Evolutionary conservation across 2,888 invertebrate genomes (phyloP).

Genomic region (Heteropelma amictum): DNA sequence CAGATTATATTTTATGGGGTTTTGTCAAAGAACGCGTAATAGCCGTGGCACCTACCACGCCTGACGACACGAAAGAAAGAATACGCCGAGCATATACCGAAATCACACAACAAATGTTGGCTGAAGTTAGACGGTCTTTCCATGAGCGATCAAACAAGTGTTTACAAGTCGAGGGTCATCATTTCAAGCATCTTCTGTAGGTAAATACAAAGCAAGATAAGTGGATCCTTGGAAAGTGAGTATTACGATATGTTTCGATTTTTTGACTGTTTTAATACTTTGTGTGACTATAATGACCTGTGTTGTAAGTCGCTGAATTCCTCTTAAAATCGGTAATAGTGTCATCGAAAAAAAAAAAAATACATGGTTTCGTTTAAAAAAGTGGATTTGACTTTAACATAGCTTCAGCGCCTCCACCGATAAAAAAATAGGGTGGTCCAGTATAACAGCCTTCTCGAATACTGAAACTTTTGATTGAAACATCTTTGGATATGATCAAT

Average conservation of each 20-base stretch:
- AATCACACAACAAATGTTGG: constrained; percentile 22
- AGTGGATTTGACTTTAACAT: constrained; percentile 12
- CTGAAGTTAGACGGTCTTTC: constrained; percentile 20
- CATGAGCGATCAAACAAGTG: constrained; percentile 5
- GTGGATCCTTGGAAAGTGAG: too few relatives aligned
- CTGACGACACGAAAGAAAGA: neutral
- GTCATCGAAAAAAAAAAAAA: too few relatives aligned
- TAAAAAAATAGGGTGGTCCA: constrained; percentile 13
- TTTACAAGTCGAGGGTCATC: constrained; percentile 22
- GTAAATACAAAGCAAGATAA: constrained; percentile 18
- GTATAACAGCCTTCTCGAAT: constrained; percentile 6
- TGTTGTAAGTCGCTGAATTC: constrained; percentile 16
- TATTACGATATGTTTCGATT: too few relatives aligned
- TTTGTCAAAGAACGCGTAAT: neutral
- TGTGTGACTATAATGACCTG: too few relatives aligned
- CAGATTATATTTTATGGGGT: neutral
- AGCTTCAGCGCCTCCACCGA: constrained; percentile 19
- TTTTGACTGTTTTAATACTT: too few relatives aligned
- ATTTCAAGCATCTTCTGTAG: constrained; percentile 25
- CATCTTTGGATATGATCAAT: neutral
- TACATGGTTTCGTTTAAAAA: constrained; percentile 7
- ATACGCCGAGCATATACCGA: neutral
- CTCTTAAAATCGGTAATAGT: constrained; percentile 17
- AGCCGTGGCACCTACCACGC: neutral
- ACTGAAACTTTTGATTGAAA: neutral